Base-by-base conservation (phyloP, 2,113 vertebrate species). In the Pavo muticus region DNA sequence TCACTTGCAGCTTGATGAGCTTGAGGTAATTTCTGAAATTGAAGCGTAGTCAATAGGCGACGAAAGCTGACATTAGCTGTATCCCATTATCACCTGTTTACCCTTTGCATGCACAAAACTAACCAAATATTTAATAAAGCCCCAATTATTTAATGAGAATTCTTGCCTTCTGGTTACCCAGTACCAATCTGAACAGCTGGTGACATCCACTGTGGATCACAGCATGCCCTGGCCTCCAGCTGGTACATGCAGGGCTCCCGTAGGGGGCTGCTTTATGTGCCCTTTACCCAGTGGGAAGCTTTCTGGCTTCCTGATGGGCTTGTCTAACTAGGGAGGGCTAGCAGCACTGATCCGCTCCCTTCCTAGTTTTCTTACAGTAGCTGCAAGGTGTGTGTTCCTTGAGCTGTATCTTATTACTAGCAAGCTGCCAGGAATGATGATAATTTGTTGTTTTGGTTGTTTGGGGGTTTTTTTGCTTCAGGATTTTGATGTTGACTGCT, bases 401-500 rank as follows among this genome's bases (percentile, higher is more conserved):
- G 0, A 77, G 75, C 69, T 56, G 44, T 45, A 1, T 60, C 77
- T 42, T 45, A 7, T 79, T 48, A 9, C 74, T 30, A 47, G 23
- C 0, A 0, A 81, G 25, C 76, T 82, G 11, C 56, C 75, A 23
- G 42, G 25, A 72, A 12, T 59, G 69, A 59, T 1, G 4, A 9
- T 59, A 65, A 76, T 71, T 21, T 59, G 13, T 44, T 13, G 30
- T 64, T 56, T 39, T 65, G 65, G 4, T 45, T 47, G 35, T 18
- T 44, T 29, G 54, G 52, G 52, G 50, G 23, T 5, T 48, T 54
- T 39, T 89, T 40, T 86, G 47, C 96, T 84, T 68, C 90, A 99
- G 98, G 99, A 99, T 54, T 99, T 99, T 44, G 99, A 99, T 37
- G 97, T 98, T 37, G 99, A 99, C 86, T 98, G 98, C 88, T 98